Evolutionary conservation across 2,113 vertebrate genomes (phyloP), one percentile per base, ranked within the genome.

Genomic region (Macrotis lagotis): DNA sequence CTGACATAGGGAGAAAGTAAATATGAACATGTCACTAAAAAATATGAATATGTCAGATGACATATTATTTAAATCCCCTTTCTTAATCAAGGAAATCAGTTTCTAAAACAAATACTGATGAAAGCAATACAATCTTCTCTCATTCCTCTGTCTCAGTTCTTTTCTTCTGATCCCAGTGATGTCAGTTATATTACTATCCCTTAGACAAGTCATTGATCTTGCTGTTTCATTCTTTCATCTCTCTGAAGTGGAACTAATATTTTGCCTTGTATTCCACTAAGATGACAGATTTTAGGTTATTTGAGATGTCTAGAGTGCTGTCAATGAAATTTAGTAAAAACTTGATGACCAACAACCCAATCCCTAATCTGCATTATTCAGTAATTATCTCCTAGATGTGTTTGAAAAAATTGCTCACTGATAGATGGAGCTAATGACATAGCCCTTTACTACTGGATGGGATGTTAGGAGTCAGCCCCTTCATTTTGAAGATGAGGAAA

Each of bases 21-120:
- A n/a, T n/a, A n/a, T n/a, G n/a, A n/a, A n/a, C n/a, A n/a, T n/a
- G n/a, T n/a, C n/a, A n/a, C n/a, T n/a, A n/a, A n/a, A n/a, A n/a
- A n/a, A n/a, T n/a, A n/a, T n/a, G n/a, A n/a, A n/a, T n/a, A n/a
- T n/a, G n/a, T n/a, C n/a, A n/a, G n/a, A n/a, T n/a, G n/a, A n/a
- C n/a, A n/a, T n/a, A n/a, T n/a, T n/a, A n/a, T n/a, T n/a, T n/a
- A n/a, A n/a, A n/a, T n/a, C n/a, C n/a, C n/a, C n/a, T 92, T 91
- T 52, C 53, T 91, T 31, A 89, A 49, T 74, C 31, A 50, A 91
- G 93, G 92, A 89, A 14, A 0, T 25, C n/a, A n/a, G 3, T 91
- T 94, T 94, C 89, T 91, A 51, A 92, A 8, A 91, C 48, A 90
- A 48, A 49, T 59, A 44, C 31, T 91, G 31, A 89, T 25, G 89